Conservation (phyloP, 1,140 invertebrate genomes). For the Calycopis cecrops region DNA sequence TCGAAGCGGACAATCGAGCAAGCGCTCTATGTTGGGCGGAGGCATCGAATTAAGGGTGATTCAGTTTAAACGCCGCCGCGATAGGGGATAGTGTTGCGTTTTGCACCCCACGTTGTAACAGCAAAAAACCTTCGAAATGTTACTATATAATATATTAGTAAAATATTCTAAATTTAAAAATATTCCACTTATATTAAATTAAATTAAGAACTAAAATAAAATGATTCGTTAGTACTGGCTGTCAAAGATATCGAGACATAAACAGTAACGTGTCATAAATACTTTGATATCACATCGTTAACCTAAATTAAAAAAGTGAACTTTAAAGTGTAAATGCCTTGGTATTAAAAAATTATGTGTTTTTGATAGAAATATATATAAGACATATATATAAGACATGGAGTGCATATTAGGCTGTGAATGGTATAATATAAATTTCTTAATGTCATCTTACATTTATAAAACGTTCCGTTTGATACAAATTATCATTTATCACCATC, state of each 20-base stretch:
- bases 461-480: not conserved
- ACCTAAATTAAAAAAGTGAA: conserved; percentile 3
- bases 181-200: conserved; percentile 10
- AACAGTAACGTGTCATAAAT: conserved; percentile 44
- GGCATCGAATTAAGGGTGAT: conserved; percentile 67
- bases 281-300: conserved; percentile 5
- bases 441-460: not conserved
- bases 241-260: conserved; percentile 38
- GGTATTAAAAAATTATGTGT: not conserved
- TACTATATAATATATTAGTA: conserved; percentile 8
- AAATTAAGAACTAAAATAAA: conserved; percentile 1
- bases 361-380: not conserved
- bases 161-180: conserved; percentile 10
- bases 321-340: conserved; percentile 7
- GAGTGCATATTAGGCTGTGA: conserved; percentile 63
- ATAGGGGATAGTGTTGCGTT: conserved; percentile 51
- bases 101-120: conserved; percentile 46
- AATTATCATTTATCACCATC: not conserved
- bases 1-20: conserved; percentile 40
- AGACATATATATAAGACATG: conserved; percentile 56
- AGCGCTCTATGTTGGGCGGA: conserved; percentile 71
- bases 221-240: conserved; percentile 24
- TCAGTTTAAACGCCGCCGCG: conserved; percentile 66
- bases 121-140: conserved; percentile 60
- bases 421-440: conserved; percentile 42